Evolutionary conservation across 2,888 invertebrate genomes (phyloP).

Genomic region (Machimus atricapillus): DNA sequence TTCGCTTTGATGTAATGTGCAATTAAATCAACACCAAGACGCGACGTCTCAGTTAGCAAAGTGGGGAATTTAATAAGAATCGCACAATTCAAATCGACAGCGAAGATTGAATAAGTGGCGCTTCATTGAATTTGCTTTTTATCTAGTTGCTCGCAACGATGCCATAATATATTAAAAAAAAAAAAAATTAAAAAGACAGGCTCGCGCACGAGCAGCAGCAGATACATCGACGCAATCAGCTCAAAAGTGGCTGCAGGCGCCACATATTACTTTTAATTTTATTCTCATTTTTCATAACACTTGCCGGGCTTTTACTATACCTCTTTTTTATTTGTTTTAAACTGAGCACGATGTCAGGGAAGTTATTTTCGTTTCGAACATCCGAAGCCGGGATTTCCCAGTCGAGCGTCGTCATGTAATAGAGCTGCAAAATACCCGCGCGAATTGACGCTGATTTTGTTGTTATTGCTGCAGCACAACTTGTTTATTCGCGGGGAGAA

Average conservation of each 20-base stretch:
- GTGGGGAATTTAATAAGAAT: neutral
- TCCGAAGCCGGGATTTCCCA: neutral
- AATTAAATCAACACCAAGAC: neutral
- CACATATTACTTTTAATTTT: neutral
- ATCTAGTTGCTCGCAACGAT: neutral
- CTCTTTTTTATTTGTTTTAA: neutral
- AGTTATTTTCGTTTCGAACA: neutral
- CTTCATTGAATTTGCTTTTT: neutral
- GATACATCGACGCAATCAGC: neutral
- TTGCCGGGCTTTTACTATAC: neutral
- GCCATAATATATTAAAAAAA: neutral
- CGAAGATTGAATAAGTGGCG: neutral
- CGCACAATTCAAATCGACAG: neutral
- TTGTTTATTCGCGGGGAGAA: neutral
- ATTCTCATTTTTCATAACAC: neutral
- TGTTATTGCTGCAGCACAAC: neutral
- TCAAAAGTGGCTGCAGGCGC: neutral
- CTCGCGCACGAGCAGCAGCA: neutral
- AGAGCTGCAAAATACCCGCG: neutral
- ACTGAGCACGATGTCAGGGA: neutral
- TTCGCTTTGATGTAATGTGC: neutral
- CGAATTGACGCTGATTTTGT: neutral
- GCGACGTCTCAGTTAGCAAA: neutral
- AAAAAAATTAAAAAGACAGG: neutral
- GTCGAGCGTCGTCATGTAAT: neutral